These are phyloP conservation scores for Trididemnum miniatum DNA, from an alignment of 23 tunicate species.

Conservation along the genomic window DNA sequence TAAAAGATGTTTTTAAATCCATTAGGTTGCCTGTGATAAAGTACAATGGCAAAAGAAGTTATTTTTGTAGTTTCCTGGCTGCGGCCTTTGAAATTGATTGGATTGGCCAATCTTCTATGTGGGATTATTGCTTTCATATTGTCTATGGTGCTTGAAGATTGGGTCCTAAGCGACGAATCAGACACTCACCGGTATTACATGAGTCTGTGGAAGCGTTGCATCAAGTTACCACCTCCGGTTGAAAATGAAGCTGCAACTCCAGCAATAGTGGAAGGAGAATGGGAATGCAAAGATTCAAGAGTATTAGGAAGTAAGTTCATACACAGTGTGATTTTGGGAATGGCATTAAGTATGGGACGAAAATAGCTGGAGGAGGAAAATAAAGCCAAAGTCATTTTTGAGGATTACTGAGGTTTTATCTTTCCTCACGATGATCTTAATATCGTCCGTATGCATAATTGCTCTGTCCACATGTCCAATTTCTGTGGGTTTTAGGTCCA, in stretches of 20 bases:
- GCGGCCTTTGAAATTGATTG: constrained; percentile 87
- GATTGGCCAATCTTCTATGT: constrained; percentile 77
- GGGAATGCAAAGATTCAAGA: constrained; percentile 47
- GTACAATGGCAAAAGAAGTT: constrained; percentile 69
- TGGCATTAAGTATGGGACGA: too few species aligned
- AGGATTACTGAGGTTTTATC: too few species aligned
- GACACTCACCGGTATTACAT: constrained; percentile 70
- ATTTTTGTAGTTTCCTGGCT: constrained; percentile 89
- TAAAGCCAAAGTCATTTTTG: too few species aligned
- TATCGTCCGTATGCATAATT: too few species aligned
- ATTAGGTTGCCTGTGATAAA: too few species aligned
- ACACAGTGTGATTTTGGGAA: too few species aligned
- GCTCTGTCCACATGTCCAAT: too few species aligned
- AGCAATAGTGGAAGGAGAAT: constrained; percentile 31
- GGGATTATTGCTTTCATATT: constrained; percentile 82
- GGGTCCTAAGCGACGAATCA: constrained; percentile 79
- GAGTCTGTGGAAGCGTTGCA: constrained; percentile 59
- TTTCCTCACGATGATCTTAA: too few species aligned
- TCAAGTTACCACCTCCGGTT: not conserved
- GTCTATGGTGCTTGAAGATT: constrained; percentile 69
- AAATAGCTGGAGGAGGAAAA: too few species aligned
- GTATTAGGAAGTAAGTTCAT: constrained; percentile 48
- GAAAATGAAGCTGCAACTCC: constrained; percentile 3
- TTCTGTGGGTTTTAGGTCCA: too few species aligned
- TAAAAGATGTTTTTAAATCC: too few species aligned